Evolutionary conservation across 2,113 vertebrate genomes (phyloP), one percentile per base, ranked within the genome.

Genomic region (Tichodroma muraria): DNA sequence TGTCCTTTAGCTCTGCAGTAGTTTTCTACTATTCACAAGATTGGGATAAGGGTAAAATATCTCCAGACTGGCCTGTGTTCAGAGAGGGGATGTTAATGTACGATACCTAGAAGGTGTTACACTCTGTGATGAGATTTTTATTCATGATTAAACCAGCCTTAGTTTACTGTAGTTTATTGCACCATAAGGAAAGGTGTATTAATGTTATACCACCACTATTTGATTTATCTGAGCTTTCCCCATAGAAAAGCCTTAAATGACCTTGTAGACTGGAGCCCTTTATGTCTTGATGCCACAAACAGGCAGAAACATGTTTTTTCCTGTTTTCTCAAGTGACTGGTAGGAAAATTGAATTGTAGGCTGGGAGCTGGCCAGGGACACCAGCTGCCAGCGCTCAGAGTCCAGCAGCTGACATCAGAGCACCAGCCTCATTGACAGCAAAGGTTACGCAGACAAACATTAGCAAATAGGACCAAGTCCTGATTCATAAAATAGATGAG

Each of bases 281-380:
- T 69, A 30, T 54, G 60, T 64, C 78, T 77, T 49, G 42, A 44
- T 89, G 38, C 37, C 76, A 80, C 76, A 56, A 63, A 65, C 42
- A 52, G 56, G 30, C 79, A 89, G 85, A 92, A 96, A 87, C 59
- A 18, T 64, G 64, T 40, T 93, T 86, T 83, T 88, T 60, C 33
- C 66, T 77, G 76, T 90, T 56, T 72, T 63, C 71, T 70, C 31
- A 35, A 91, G 71, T 53, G 54, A 68, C 60, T 81, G 83, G 72
- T 72, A 64, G 92, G 76, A 79, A 96, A 82, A 95, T 85, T 49
- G 80, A 94, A 88, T 90, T 33, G 57, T 22, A 88, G 84, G 87
- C 83, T 94, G 94, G 91, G 65, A 91, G 85, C 81, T 31, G 19
- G 95, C 94, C 94, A 95, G 92, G 60, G 57, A 90, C 50, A 76